These are phyloP conservation scores for Drosophila anomalipes DNA, from an alignment of 2,888 invertebrate genomes.

Conservation along the genomic window DNA sequence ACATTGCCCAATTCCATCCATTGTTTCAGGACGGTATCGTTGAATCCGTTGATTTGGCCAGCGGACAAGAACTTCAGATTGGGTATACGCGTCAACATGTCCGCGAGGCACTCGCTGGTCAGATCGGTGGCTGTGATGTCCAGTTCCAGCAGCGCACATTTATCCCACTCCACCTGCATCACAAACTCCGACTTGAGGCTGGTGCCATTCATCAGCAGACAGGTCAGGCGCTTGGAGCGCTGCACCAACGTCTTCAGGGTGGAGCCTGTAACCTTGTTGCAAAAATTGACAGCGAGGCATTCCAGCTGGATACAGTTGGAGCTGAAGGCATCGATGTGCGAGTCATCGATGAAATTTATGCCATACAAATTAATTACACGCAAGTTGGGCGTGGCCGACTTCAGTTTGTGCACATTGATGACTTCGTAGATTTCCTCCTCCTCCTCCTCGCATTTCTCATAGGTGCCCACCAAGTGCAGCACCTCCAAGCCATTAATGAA, in stretches of 20 bases:
- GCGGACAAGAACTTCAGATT: slow-evolving; percentile 95
- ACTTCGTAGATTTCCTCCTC: slow-evolving; percentile 99
- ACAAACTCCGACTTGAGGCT: slow-evolving; percentile 96
- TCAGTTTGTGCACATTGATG: slow-evolving; percentile 99
- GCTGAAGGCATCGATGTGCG: slow-evolving; percentile 98
- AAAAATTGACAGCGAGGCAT: slow-evolving; percentile 98
- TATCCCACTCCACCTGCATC: slow-evolving; percentile 99
- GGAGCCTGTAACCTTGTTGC: slow-evolving; percentile 97
- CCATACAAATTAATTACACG: slow-evolving; percentile 99
- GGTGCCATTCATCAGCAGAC: slow-evolving; percentile 98
- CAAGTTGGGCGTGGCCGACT: slow-evolving; percentile 98
- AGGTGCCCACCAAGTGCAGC: slow-evolving; percentile 98
- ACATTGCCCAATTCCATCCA: slow-evolving; percentile 95
- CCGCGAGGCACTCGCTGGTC: slow-evolving; percentile 95
- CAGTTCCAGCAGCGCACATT: slow-evolving; percentile 95
- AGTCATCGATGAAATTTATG: slow-evolving; percentile 99
- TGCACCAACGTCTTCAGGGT: slow-evolving; percentile 97
- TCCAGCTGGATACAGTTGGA: slow-evolving; percentile 98
- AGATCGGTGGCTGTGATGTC: slow-evolving; percentile 99
- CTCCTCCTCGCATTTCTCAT: slow-evolving; percentile 98
- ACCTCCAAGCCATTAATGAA: slow-evolving; percentile 98
- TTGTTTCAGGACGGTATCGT: slow-evolving; percentile 96
- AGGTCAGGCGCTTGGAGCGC: slow-evolving; percentile 95
- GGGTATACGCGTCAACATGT: slow-evolving; percentile 95
- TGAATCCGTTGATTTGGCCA: slow-evolving; percentile 99